Conservation (phyloP, 2,888 invertebrate species). For the Caenorhabditis sp. region DNA sequence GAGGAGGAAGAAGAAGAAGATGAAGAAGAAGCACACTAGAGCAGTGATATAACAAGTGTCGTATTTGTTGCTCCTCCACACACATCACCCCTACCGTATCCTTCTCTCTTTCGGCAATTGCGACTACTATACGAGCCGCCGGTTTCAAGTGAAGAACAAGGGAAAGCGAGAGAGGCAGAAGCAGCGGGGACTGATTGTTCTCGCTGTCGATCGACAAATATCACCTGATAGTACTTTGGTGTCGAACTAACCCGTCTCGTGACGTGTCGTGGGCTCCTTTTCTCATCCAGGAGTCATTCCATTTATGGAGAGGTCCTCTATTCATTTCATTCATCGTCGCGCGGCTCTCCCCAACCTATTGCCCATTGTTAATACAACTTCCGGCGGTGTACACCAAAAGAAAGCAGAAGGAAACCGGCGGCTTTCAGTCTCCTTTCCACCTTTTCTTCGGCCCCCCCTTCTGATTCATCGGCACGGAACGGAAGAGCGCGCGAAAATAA, state of each 20-base stretch:
- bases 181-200: conserved; percentile 26
- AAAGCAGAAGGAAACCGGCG: conserved; percentile 29
- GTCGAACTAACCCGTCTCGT: conserved; percentile 1
- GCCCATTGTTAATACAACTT: conserved; percentile 55
- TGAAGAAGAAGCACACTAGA: conserved; percentile 35
- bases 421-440: conserved; percentile 20
- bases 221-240: conserved; percentile 40
- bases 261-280: neutral
- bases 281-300: conserved; percentile 10
- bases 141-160: conserved; percentile 50
- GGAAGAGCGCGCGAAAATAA: conserved; percentile 25
- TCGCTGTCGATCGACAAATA: conserved; percentile 31
- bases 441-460: conserved; percentile 28
- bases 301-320: conserved; percentile 15
- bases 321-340: conserved; percentile 29
- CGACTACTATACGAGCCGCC: conserved; percentile 52
- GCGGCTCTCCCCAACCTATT: conserved; percentile 36
- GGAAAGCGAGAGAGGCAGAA: conserved; percentile 1
- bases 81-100: conserved; percentile 45
- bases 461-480: conserved; percentile 23
- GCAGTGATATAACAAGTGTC: conserved; percentile 58
- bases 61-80: conserved; percentile 44
- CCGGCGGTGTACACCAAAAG: conserved; percentile 54
- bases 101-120: conserved; percentile 56
- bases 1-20: no score